Evolutionary conservation across 2,113 vertebrate genomes (phyloP).

Genomic region (cat (Felis catus)): F.catus_Fca126_mat1.0 CM031424.1:33080001-33080500

Average conservation of each 20-base stretch:
- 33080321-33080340: constrained; percentile 57
- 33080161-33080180: constrained; percentile 1
- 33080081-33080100: not conserved
- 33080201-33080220: not conserved
- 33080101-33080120: not conserved
- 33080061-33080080: not conserved
- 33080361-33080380: not conserved
- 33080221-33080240: not conserved
- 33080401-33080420: not conserved
- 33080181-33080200: not conserved
- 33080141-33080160: not conserved
- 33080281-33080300: not conserved
- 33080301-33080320: not conserved
- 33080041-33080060: not conserved
- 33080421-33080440: not conserved
- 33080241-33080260: not conserved
- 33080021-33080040: not conserved
- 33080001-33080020: not conserved
- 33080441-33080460: not conserved
- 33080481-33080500: not conserved
- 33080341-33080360: constrained; percentile 21
- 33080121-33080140: not conserved
- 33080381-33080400: not conserved
- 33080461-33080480: not conserved
- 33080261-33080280: not conserved